Conservation (phyloP, 2,797 vertebrate genomes). For the Pseudocheirus occidentalis region DNA sequence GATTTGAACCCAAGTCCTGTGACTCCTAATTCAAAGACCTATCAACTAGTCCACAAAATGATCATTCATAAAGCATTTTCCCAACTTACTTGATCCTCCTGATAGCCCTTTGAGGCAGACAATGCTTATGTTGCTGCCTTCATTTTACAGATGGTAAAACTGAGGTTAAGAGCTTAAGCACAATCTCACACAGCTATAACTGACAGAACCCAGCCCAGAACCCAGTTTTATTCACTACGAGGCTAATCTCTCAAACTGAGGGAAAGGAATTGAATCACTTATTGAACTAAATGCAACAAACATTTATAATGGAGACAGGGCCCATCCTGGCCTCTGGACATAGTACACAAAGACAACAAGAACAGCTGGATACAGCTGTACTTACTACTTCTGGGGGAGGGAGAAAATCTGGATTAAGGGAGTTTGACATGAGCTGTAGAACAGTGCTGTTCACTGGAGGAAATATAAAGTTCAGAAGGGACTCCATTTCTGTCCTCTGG, state of each 20-base stretch:
- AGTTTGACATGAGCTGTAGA: background rate
- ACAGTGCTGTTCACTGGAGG: background rate
- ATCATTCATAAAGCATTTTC: background rate
- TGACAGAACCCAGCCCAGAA: background rate
- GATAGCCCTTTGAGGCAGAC: background rate
- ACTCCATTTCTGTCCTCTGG: background rate
- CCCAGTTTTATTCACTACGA: background rate
- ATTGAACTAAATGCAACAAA: background rate
- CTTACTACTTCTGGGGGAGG: background rate
- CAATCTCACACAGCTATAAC: background rate
- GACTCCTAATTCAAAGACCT: background rate
- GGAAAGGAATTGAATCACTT: background rate
- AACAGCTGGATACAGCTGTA: background rate
- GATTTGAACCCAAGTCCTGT: background rate
- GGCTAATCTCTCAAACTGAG: too few species aligned
- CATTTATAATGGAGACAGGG: background rate
- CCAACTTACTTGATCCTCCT: background rate
- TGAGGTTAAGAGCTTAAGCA: background rate
- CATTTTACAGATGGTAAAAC: background rate
- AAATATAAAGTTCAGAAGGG: background rate
- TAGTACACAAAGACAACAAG: background rate
- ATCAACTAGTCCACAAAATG: background rate
- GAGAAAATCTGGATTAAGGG: background rate
- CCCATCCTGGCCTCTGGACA: background rate
- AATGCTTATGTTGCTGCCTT: background rate